A percentile compares a stretch with the other conserved stretches of the same genome.
Evolutionary conservation across 2,888 invertebrate genomes (phyloP).

Genomic region (Ochlodes sylvanus): DNA sequence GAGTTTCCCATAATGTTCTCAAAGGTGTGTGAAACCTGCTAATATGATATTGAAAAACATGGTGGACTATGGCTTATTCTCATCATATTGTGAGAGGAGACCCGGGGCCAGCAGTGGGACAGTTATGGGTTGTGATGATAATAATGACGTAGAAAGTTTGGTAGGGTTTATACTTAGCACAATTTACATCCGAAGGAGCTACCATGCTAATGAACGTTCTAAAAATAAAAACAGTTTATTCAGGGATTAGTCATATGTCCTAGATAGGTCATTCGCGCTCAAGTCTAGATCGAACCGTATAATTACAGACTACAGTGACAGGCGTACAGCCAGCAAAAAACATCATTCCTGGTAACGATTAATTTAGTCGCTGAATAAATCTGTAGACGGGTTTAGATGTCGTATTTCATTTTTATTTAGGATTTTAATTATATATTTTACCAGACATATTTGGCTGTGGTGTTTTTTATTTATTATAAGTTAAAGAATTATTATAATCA

Average conservation of each 20-base stretch:
- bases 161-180: too few species aligned
- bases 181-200: too few species aligned
- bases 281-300: slow-evolving; percentile 60
- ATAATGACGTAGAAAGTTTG: too few species aligned
- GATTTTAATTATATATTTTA: slow-evolving; percentile 10
- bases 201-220: neutral
- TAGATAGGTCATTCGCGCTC: slow-evolving; percentile 61
- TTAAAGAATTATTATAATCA: too few species aligned
- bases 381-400: neutral
- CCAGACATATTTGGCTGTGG: neutral
- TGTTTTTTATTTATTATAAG: neutral
- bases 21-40: too few species aligned
- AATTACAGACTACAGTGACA: slow-evolving; percentile 74
- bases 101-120: too few species aligned
- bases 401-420: slow-evolving; percentile 8
- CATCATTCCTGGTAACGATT: slow-evolving; percentile 16
- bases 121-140: too few species aligned
- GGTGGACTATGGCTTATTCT: too few species aligned
- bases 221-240: slow-evolving; percentile 20
- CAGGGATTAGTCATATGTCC: slow-evolving; percentile 56
- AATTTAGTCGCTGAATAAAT: slow-evolving; percentile 17
- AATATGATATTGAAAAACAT: too few species aligned
- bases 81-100: too few species aligned
- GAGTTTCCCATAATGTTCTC: too few species aligned
- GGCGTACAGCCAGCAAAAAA: slow-evolving; percentile 35